Evolutionary conservation across 2,113 vertebrate genomes (phyloP).

Genomic region (Elanus axillaris): DNA sequence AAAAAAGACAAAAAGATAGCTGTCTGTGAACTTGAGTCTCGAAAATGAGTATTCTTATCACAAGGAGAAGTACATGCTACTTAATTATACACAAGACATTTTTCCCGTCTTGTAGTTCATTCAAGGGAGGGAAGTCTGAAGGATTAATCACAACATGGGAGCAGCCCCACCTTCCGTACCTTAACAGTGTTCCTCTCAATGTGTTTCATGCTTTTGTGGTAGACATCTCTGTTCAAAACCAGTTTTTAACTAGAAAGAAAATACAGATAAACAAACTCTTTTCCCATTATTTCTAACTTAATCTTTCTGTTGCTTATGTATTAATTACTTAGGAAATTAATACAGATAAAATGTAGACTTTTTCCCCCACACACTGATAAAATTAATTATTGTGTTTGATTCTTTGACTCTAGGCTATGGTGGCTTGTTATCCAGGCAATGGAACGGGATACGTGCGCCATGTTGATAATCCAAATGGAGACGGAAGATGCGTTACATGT

Average conservation of each 20-base stretch:
- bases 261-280: not conserved
- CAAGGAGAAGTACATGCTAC: not conserved
- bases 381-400: not conserved
- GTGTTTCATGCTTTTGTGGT: not conserved
- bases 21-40: not conserved
- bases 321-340: not conserved
- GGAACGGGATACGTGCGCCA: slow-evolving; percentile 94
- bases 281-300: not conserved
- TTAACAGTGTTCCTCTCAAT: not conserved
- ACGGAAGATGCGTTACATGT: slow-evolving; percentile 95
- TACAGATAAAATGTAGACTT: not conserved
- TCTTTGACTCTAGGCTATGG: slow-evolving; percentile 86
- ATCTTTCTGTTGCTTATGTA: not conserved
- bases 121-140: not conserved
- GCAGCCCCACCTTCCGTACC: not conserved
- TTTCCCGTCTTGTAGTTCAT: not conserved
- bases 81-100: not conserved
- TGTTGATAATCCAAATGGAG: slow-evolving; percentile 94
- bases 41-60: not conserved
- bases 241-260: not conserved
- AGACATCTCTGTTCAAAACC: not conserved
- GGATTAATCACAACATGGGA: not conserved
- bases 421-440: slow-evolving; percentile 94
- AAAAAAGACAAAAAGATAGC: not conserved
- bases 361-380: not conserved